Percentiles rank a stretch among this genome's conserved stretches.
phyloP scores from a whole-genome alignment of 2,797 vertebrate genomes.

The Sebastes matsubarae region DNA sequence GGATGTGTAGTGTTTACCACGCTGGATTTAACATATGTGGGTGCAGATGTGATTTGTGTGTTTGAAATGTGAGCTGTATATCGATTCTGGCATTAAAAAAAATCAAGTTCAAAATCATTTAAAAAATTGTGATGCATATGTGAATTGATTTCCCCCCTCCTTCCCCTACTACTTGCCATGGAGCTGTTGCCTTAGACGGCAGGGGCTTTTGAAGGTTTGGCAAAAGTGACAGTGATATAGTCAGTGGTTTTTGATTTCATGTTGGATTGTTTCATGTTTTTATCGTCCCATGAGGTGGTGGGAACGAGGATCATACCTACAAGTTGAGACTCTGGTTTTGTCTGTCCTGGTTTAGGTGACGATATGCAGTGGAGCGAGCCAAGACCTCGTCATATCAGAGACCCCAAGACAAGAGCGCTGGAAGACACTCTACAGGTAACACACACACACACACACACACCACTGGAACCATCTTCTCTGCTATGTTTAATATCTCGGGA shows the following conservation, averaged over 20 bases:
- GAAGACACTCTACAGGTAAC: slow-evolving; percentile 95
- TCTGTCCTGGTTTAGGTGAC: slow-evolving; percentile 83
- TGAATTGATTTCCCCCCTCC: no score
- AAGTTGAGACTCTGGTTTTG: background rate
- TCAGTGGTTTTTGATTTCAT: background rate
- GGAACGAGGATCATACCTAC: background rate
- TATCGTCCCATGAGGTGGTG: no score
- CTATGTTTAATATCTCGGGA: background rate
- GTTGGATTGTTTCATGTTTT: background rate
- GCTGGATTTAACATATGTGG: no score
- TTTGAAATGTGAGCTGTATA: no score
- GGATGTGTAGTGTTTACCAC: no score
- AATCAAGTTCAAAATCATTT: no score
- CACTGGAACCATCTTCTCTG: background rate
- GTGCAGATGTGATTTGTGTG: no score
- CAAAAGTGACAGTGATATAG: no score
- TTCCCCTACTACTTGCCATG: no score
- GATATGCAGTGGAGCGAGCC: slow-evolving; percentile 94
- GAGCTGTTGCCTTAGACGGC: background rate
- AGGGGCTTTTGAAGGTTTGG: background rate
- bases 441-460: background rate
- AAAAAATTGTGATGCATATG: no score
- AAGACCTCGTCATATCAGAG: slow-evolving; percentile 91
- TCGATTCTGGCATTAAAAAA: no score
- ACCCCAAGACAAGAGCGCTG: slow-evolving; percentile 89